Evolutionary conservation across 2,888 invertebrate species (phyloP).

Genomic region (Quadroppia sp.): DNA sequence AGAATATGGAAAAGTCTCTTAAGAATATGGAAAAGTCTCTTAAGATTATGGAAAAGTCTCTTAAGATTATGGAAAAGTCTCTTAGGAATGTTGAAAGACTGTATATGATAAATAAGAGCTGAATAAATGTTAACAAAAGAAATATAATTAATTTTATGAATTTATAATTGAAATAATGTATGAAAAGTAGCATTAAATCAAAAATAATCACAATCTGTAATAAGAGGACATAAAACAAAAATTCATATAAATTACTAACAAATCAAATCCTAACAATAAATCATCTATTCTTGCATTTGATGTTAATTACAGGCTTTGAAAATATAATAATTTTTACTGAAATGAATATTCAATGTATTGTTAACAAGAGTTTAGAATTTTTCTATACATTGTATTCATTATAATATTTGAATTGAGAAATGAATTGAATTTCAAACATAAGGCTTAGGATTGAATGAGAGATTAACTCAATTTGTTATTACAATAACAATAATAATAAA

Average conservation of each 20-base stretch:
- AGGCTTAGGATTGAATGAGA: neutral
- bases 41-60: no score
- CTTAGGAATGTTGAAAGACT: no score
- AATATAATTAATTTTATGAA: no score
- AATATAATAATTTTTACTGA: neutral
- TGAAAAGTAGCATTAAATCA: neutral
- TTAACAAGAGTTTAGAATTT: neutral
- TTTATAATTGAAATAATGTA: neutral
- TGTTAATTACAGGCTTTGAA: conserved; percentile 15
- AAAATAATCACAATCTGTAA: conserved; percentile 3
- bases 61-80: no score
- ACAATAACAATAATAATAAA: neutral
- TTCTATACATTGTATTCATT: neutral
- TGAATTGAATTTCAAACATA: no score
- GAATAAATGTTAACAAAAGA: no score
- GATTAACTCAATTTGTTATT: conserved; percentile 10
- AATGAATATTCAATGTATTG: conserved; percentile 3
- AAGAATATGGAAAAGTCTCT: no score
- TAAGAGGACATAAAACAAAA: neutral
- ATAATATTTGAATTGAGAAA: neutral
- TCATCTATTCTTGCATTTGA: neutral
- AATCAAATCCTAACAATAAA: conserved; percentile 6
- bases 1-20: no score
- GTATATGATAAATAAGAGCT: no score
- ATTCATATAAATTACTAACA: conserved; percentile 3